Evolutionary conservation across 2,797 vertebrate genomes (phyloP).

Genomic region (Girardinus metallicus): DNA sequence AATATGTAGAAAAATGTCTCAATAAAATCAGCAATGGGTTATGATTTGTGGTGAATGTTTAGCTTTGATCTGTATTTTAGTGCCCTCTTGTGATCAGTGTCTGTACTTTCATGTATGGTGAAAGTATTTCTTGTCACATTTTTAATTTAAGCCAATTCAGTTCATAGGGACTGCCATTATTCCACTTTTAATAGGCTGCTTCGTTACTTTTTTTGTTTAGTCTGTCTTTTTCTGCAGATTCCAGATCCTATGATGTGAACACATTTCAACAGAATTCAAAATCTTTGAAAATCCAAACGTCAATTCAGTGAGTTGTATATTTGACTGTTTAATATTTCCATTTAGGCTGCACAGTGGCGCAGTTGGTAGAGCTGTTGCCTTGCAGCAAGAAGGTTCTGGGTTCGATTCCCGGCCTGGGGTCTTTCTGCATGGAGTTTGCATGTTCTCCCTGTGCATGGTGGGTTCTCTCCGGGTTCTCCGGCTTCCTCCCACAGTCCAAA

Average conservation of each 20-base stretch:
- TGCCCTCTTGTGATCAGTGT: conserved; percentile 58
- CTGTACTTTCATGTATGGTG: conserved; percentile 6
- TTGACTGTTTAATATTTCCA: background rate
- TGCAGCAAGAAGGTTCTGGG: no score
- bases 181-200: background rate
- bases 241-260: background rate
- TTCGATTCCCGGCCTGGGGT: no score
- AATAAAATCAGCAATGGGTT: background rate
- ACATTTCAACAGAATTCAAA: background rate
- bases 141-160: background rate
- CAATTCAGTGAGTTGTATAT: background rate
- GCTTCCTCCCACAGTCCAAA: no score
- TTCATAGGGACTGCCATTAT: background rate
- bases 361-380: no score
- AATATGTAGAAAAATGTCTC: background rate
- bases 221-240: background rate
- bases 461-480: no score
- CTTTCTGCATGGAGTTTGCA: no score
- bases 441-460: no score
- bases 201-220: background rate
- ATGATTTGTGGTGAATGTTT: background rate
- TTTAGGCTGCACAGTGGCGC: no score
- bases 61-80: conserved; percentile 27
- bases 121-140: no score
- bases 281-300: background rate